Evolutionary conservation across 2,888 invertebrate genomes (phyloP), one percentile per base, ranked within the genome.

Genomic region (Acanthosepion pharaonis): DNA sequence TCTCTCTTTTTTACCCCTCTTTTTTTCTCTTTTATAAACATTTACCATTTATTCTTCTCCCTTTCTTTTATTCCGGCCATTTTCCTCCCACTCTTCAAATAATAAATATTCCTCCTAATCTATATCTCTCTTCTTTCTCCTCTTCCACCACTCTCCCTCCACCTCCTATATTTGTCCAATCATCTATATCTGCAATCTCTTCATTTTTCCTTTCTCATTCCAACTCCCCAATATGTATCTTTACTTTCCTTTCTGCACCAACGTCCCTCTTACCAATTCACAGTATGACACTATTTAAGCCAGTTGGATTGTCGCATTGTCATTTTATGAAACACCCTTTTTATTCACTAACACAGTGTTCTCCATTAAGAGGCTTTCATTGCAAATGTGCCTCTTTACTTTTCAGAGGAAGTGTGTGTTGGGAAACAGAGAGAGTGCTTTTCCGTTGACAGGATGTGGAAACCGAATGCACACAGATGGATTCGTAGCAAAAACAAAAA

Each of bases 371-470:
- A 28, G 78, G 78, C 78, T 78, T 78, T 78, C 78, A 11, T 28
- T n/a, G 28, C 78, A 78, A 78, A 78, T 78, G 78, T 28, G 78
- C 78, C 78, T 78, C 78, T 78, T 78, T 78, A 78, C 78, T 78
- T 78, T 78, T 11, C 78, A 78, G 78, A 78, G 78, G 78, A 78
- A 78, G n/a, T n/a, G n/a, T 78, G 9, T 78, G 78, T n/a, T 55
- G 55, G 0, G 55, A 20, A 55, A 55, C 55, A 55, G 55, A 78
- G 78, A 78, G 78, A n/a, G n/a, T n/a, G 78, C 78, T 78, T 78
- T 78, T 78, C 78, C 78, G 78, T n/a, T n/a, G n/a, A n/a, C 78
- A 78, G 78, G 78, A 78, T 78, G n/a, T n/a, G 78, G 78, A n/a
- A 78, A n/a, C 78, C 11, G 78, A n/a, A 78, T n/a, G 78, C 9